These are phyloP conservation scores for Sericinus montela DNA, from an alignment of 2,888 invertebrate genomes.

Conservation along the genomic window DNA sequence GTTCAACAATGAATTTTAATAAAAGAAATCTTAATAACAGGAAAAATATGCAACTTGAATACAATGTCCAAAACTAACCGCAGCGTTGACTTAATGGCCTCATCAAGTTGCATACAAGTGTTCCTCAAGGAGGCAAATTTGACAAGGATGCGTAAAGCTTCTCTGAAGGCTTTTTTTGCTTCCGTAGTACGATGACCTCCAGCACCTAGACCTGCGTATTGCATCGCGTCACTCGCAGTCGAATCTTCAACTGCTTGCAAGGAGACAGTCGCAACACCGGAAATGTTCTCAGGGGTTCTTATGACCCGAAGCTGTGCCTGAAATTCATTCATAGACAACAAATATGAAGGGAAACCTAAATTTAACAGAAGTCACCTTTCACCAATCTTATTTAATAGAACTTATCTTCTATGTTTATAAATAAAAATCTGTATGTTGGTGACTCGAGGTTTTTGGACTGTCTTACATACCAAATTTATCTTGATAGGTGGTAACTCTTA, in stretches of 20 bases:
- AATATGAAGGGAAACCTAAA: too few relatives aligned
- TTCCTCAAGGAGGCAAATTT: conserved; percentile 72
- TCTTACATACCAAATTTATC: too few relatives aligned
- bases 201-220: conserved; percentile 61
- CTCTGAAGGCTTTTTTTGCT: conserved; percentile 63
- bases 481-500: too few relatives aligned
- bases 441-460: too few relatives aligned
- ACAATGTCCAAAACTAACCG: conserved; percentile 38
- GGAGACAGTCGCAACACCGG: conserved; percentile 59
- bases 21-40: too few relatives aligned
- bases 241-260: conserved; percentile 57
- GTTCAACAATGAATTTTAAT: too few relatives aligned
- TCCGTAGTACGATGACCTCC: conserved; percentile 66
- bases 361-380: too few relatives aligned
- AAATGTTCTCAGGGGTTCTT: conserved; percentile 61
- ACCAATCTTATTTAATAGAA: too few relatives aligned
- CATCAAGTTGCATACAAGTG: conserved; percentile 57
- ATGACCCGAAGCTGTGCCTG: conserved; percentile 64
- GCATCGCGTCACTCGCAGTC: conserved; percentile 47
- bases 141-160: conserved; percentile 59
- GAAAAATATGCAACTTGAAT: too few relatives aligned
- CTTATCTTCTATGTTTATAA: too few relatives aligned
- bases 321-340: not conserved
- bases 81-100: conserved; percentile 55
- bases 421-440: too few relatives aligned